Conservation (phyloP, 1,140 invertebrate genomes). For the Zaprionus gabonicus region DNA sequence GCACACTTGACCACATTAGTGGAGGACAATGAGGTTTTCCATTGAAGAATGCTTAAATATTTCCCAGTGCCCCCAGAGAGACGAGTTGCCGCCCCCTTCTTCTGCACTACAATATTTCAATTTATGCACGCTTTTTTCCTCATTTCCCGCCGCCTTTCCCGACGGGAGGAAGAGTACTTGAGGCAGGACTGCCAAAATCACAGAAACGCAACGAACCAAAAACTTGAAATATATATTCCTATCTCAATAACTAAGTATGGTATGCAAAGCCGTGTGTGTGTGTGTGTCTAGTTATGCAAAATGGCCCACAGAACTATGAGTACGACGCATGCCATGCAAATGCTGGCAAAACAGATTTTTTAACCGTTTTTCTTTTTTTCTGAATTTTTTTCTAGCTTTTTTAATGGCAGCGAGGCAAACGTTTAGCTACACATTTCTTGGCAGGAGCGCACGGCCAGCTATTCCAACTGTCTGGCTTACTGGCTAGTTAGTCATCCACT, state of each 20-base stretch:
- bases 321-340: slow-evolving; percentile 75
- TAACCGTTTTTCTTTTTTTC: slow-evolving; percentile 65
- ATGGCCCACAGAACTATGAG: slow-evolving; percentile 63
- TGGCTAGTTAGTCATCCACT: slow-evolving; percentile 65
- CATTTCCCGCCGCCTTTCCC: not conserved
- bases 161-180: slow-evolving; percentile 28
- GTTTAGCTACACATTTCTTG: slow-evolving; percentile 52
- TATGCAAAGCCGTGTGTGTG: slow-evolving; percentile 32
- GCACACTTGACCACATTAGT: slow-evolving; percentile 71
- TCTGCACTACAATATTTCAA: slow-evolving; percentile 32
- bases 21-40: slow-evolving; percentile 31
- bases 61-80: slow-evolving; percentile 5
- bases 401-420: slow-evolving; percentile 48
- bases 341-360: slow-evolving; percentile 80
- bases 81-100: slow-evolving; percentile 7
- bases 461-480: slow-evolving; percentile 56
- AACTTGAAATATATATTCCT: slow-evolving; percentile 65
- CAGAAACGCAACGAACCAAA: slow-evolving; percentile 76
- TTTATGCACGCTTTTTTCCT: slow-evolving; percentile 51
- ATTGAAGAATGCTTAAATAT: slow-evolving; percentile 43
- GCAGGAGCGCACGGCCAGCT: slow-evolving; percentile 43
- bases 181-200: slow-evolving; percentile 75
- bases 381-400: slow-evolving; percentile 38
- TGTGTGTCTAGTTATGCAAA: slow-evolving; percentile 73
- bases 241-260: slow-evolving; percentile 46